Evolutionary conservation across 2,113 vertebrate species (phyloP), one percentile per base, ranked within the genome.

Genomic region (Fregetta grallaria): DNA sequence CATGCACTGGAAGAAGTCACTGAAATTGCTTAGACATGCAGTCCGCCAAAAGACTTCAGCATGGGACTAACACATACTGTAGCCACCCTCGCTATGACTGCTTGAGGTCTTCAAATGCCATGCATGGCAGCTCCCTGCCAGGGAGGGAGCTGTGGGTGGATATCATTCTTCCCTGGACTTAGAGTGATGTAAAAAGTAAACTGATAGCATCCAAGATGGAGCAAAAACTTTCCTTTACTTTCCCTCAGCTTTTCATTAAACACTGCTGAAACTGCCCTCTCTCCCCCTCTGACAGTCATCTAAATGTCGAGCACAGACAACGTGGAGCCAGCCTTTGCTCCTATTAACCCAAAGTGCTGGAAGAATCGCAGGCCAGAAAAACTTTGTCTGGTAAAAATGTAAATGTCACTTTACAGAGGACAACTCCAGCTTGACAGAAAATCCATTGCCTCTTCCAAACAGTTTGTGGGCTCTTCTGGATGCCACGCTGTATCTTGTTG

Each of bases 301-400:
- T 83, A 88, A 94, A 96, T 80, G 79, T 92, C 2, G 6, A 89
- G 66, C 74, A 30, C 55, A 91, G 91, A 97, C 89, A 96, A 61
- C 20, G 22, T 0, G 45, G 91, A 95, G 91, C 93, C 89, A 94
- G 47, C 47, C 49, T 88, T 92, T 93, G 82, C 32, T 97, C 73
- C 72, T 91, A 72, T 92, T 95, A 96, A 95, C 73, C 73, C 65
- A 55, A 85, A 92, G 53, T 65, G 36, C 56, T 95, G 90, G 73
- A 62, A 89, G 44, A 94, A 91, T 58, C 15, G 1, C 63, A 81
- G 71, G 59, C 68, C 81, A 91, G 65, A 68, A 96, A 83, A 97
- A n/a, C 16, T 91, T 89, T 77, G 26, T 63, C 77, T 92, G 45
- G 45, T 75, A 88, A 93, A 96, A 94, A 94, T 68, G 40, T 32